A percentile compares a stretch with the other conserved stretches of the same genome.
phyloP scores from a whole-genome alignment of 1,140 invertebrate genomes.

The Eurosta solidaginis region DNA sequence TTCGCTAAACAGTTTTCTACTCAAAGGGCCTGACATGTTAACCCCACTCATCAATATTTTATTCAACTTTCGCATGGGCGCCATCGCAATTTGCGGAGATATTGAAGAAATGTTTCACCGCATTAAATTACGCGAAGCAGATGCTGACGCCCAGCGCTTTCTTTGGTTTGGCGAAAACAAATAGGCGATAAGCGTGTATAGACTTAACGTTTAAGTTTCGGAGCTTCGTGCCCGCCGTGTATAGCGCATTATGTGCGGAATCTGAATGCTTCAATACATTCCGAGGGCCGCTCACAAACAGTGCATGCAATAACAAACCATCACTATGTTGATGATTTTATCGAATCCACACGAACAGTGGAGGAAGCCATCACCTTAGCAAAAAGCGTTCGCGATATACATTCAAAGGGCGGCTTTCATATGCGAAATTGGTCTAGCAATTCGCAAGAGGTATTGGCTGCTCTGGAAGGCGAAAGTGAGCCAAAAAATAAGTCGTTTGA shows the following conservation, averaged over 20 bases:
- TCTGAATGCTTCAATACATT: slow-evolving; percentile 40
- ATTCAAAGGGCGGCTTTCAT: background rate
- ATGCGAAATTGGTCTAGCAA: background rate
- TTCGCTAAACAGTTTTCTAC: slow-evolving; percentile 41
- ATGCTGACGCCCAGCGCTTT: slow-evolving; percentile 19
- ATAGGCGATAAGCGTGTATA: background rate
- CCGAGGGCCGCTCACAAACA: slow-evolving; percentile 37
- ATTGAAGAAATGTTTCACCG: slow-evolving; percentile 5
- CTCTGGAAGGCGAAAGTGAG: background rate
- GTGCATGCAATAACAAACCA: slow-evolving; percentile 42
- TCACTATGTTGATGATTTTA: slow-evolving; percentile 58
- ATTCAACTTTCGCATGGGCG: background rate
- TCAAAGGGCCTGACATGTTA: slow-evolving; percentile 37
- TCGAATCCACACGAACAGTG: slow-evolving; percentile 36
- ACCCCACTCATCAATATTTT: slow-evolving; percentile 40
- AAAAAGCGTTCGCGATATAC: background rate
- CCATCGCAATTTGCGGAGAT: background rate
- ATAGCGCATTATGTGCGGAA: slow-evolving; percentile 48
- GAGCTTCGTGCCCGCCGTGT: slow-evolving; percentile 48
- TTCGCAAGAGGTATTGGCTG: background rate
- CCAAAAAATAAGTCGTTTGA: too few species aligned
- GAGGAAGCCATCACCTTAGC: too few species aligned
- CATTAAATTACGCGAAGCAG: background rate
- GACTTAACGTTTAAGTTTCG: slow-evolving; percentile 44
- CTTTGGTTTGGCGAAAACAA: background rate